Evolutionary conservation across 2,113 vertebrate species (phyloP).

Genomic region (Euleptes europaea): DNA sequence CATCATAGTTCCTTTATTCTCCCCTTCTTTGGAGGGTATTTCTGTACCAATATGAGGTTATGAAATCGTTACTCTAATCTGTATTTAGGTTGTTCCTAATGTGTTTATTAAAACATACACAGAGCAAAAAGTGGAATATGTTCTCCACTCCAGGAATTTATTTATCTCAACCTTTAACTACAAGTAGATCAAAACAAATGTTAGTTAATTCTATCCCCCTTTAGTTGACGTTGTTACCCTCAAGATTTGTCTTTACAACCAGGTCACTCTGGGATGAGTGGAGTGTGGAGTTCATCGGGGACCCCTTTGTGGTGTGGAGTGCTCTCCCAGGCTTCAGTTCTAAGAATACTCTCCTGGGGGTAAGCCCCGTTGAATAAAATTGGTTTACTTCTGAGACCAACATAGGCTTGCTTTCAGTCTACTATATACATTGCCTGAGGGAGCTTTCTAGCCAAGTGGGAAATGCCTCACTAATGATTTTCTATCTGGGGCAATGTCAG

Average conservation of each 20-base stretch:
- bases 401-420: too few species aligned
- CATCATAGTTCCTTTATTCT: slow-evolving; percentile 80
- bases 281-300: background rate
- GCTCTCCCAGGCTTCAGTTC: too few species aligned
- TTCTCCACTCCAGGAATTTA: slow-evolving; percentile 10
- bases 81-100: slow-evolving; percentile 58
- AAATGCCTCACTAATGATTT: too few species aligned
- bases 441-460: too few species aligned
- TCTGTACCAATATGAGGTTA: slow-evolving; percentile 71
- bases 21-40: slow-evolving; percentile 69
- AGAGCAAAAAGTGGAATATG: slow-evolving; percentile 22
- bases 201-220: background rate
- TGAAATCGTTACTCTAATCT: slow-evolving; percentile 61
- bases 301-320: too few species aligned
- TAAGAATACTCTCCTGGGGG: too few species aligned
- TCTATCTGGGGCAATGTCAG: too few species aligned
- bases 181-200: slow-evolving; percentile 28
- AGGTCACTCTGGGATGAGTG: background rate
- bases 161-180: slow-evolving; percentile 36
- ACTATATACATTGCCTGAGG: too few species aligned
- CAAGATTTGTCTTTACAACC: background rate
- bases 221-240: background rate
- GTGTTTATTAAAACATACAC: slow-evolving; percentile 53
- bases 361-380: too few species aligned
- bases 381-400: too few species aligned